Base-by-base conservation (phyloP, 2,888 invertebrate genomes). In the Acrobasis consociella region DNA sequence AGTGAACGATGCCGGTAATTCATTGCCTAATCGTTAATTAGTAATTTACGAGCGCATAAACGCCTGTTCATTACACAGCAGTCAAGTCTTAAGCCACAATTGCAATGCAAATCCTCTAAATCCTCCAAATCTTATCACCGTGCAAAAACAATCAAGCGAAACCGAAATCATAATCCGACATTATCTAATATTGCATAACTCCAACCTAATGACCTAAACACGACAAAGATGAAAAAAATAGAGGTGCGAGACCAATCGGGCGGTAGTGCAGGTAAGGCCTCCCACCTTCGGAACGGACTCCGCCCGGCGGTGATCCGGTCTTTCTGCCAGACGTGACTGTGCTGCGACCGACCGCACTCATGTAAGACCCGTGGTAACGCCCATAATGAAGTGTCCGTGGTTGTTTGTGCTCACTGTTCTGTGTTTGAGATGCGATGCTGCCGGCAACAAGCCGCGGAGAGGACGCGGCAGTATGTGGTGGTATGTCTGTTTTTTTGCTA, bases 401-500 rank as follows among this genome's bases (percentile, higher is more conserved):
- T 88, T 93, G 80, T 87, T 90, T 81, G 91, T 91, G 87, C 86
- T 94, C 79, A 85, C 93, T 70, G 87, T 93, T 83, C 76, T 92
- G 89, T 91, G 91, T 86, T 88, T 86, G 83, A 77, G 91, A 82
- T 87, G 89, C 82, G 86, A 88, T 65, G 82, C 91, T 83, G 85
- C 87, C 71, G 87, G 59, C 2, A 94, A 94, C 81, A 95, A 95
- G 81, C 94, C 94, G 74, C 95, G 96, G 83, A 93, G 97, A 82
- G 97, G 97, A 80, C 94, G 97, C 81, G 97, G 97, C 85, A 97
- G 97, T 77, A 97, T 97, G 96, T 97, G 97, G 97, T 97, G 97
- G 97, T 97, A 93, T 94, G 97, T 94, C 73, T 5, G 2, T 10
- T 56, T 60, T 56, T 5, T 16, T 13, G 15, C 17, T 31, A 46